Percentiles rank a stretch among this genome's conserved stretches.
Evolutionary conservation across 2,888 invertebrate genomes (phyloP).

Genomic region (Aricia artaxerxes): DNA sequence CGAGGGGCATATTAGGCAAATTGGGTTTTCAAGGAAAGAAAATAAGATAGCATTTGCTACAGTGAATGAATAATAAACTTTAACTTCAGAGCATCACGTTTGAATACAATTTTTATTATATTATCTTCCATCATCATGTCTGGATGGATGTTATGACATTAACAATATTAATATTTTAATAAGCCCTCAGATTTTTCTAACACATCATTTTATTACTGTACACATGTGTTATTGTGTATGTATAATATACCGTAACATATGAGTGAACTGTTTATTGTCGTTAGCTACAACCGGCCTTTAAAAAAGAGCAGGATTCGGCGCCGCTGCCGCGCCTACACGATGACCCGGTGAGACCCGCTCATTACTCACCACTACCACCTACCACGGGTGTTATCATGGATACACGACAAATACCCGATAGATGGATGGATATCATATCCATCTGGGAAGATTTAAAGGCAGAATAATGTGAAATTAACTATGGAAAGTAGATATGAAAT

Average conservation of each 20-base stretch:
- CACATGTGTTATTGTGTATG: not conserved
- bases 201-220: not conserved
- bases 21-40: not conserved
- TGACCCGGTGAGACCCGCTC: constrained; percentile 25
- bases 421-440: too few species aligned
- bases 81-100: not conserved
- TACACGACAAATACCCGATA: not conserved
- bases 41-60: not conserved
- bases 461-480: too few species aligned
- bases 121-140: not conserved
- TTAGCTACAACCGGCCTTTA: constrained; percentile 31
- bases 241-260: not conserved
- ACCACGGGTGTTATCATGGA: not conserved
- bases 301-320: constrained; percentile 29
- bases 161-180: not conserved
- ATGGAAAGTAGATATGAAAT: too few species aligned
- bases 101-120: not conserved
- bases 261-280: constrained; percentile 20
- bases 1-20: not conserved
- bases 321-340: constrained; percentile 25
- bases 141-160: not conserved
- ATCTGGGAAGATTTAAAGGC: too few species aligned
- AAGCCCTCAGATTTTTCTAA: not conserved
- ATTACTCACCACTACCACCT: constrained; percentile 28
- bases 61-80: not conserved